A percentile compares a stretch with the other conserved stretches of the same genome.
Conservation (phyloP, 1,140 invertebrate genomes). For the Penaeus indicus region DNA sequence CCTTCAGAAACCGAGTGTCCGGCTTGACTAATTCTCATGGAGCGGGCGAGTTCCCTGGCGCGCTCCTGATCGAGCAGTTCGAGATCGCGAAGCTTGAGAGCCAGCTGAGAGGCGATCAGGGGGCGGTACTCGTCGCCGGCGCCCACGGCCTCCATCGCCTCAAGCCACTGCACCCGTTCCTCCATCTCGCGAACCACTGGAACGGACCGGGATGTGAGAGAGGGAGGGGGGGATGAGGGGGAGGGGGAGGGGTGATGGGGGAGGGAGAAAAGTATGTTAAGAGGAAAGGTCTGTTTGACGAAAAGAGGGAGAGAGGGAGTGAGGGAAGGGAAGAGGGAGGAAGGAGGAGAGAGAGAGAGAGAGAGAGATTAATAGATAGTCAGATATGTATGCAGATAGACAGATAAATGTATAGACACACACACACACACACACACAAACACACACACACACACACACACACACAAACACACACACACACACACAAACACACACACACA, state of each 20-base stretch:
- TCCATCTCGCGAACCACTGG: constrained; percentile 56
- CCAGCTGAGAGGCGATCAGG: constrained; percentile 45
- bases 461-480: no score
- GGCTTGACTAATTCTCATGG: neutral
- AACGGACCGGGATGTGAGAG: neutral
- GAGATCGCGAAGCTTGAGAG: constrained; percentile 49
- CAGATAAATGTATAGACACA: no score
- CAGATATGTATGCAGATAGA: no score
- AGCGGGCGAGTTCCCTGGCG: constrained; percentile 29
- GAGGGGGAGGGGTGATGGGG: neutral
- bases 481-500: no score
- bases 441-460: no score
- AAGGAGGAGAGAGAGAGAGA: neutral
- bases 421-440: no score
- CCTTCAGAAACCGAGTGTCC: neutral
- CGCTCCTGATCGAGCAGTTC: constrained; percentile 55
- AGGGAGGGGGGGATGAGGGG: neutral
- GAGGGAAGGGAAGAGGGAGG: neutral
- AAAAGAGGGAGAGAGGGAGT: neutral
- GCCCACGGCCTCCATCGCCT: constrained; percentile 50
- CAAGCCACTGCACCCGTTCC: constrained; percentile 47
- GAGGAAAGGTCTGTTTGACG: neutral
- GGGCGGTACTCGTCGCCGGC: constrained; percentile 40
- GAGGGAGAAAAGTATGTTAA: neutral
- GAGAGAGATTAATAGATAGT: no score